A percentile compares a stretch with the other conserved stretches of the same genome.
phyloP scores from a whole-genome alignment of 1,140 invertebrate genomes.

The Dendrolimus kikuchii region DNA sequence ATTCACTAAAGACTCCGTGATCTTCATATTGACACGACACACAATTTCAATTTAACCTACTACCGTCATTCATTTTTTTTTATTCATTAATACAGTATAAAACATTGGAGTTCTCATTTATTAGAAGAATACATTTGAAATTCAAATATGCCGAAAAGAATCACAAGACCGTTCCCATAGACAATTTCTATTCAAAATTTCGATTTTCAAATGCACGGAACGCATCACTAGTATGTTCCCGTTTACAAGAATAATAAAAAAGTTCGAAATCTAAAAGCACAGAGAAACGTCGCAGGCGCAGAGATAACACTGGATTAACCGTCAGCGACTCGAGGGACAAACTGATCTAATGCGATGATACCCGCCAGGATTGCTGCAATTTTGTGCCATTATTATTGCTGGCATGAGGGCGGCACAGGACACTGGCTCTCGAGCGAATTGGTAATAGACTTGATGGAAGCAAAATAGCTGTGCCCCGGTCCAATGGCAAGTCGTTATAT shows the following conservation, averaged over 20 bases:
- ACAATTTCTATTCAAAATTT: neutral
- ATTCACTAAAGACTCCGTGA: conserved; percentile 30
- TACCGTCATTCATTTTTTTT: no score
- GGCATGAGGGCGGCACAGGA: conserved; percentile 54
- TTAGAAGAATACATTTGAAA: no score
- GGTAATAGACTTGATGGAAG: conserved; percentile 30
- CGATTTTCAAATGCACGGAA: no score
- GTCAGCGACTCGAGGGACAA: conserved; percentile 28
- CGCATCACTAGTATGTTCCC: no score
- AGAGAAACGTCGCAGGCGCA: conserved; percentile 30
- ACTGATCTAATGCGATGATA: conserved; percentile 53
- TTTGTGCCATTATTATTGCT: conserved; percentile 53
- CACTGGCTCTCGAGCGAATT: conserved; percentile 53
- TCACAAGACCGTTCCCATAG: neutral
- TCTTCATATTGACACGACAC: conserved; percentile 36
- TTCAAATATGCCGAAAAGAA: neutral
- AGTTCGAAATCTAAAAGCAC: conserved; percentile 6
- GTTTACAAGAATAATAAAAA: neutral
- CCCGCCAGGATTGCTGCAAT: conserved; percentile 57
- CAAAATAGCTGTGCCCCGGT: conserved; percentile 14
- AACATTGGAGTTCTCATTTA: no score
- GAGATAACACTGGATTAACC: conserved; percentile 40
- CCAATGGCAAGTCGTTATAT: conserved; percentile 1
- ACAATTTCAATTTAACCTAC: neutral
- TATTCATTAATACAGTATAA: no score